Evolutionary conservation across 2,113 vertebrate species (phyloP).

Genomic region (Erythrocercus mccallii): DNA sequence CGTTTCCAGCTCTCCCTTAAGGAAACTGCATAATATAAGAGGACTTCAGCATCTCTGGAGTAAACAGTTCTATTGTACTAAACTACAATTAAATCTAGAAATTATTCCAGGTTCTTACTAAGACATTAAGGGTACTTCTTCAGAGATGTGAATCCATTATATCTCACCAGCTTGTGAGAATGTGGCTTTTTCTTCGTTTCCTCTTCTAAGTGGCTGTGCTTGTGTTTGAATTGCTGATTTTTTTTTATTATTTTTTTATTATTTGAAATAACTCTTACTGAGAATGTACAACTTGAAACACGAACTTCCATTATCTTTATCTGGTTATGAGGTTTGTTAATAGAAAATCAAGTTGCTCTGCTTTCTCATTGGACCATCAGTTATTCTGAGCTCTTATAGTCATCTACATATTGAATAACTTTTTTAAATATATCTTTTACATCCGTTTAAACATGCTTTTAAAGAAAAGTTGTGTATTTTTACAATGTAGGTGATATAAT

Average conservation of each 20-base stretch:
- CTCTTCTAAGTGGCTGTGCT: background rate
- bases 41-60: background rate
- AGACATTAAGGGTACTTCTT: background rate
- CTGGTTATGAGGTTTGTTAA: background rate
- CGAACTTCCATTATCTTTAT: background rate
- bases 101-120: background rate
- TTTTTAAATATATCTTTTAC: background rate
- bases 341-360: background rate
- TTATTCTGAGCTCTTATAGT: background rate
- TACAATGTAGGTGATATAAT: background rate
- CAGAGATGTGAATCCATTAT: background rate
- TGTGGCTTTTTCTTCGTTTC: background rate
- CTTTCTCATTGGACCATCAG: background rate
- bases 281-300: background rate
- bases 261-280: background rate
- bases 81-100: background rate
- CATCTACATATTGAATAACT: background rate
- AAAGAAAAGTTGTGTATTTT: background rate
- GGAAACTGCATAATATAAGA: background rate
- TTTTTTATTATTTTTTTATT: background rate
- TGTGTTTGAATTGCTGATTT: background rate
- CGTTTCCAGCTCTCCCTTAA: background rate
- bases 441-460: background rate
- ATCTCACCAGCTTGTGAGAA: background rate
- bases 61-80: background rate